A percentile compares a stretch with the other conserved stretches of the same genome.
These are phyloP conservation scores for Cheilosia soror DNA, from an alignment of 2,888 invertebrate genomes.

Conservation along the genomic window DNA sequence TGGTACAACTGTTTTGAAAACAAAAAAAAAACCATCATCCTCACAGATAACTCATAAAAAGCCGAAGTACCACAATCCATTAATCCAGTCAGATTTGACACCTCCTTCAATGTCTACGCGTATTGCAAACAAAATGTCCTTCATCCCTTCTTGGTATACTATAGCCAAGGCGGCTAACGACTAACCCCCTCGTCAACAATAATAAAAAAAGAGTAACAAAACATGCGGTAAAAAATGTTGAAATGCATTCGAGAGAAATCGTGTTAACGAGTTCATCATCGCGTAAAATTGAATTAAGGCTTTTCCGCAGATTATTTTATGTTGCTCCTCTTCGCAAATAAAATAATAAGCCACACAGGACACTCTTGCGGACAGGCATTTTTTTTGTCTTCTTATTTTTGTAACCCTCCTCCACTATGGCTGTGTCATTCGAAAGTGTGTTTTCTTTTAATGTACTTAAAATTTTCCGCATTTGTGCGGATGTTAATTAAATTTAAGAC, in stretches of 20 bases:
- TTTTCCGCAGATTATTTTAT: conserved; percentile 83
- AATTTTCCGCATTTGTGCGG: conserved; percentile 74
- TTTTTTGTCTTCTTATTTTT: conserved; percentile 6
- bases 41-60: conserved; percentile 40
- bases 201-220: conserved; percentile 18
- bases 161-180: conserved; percentile 2
- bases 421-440: conserved; percentile 45
- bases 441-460: conserved; percentile 75
- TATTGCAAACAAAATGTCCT: conserved; percentile 6
- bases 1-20: conserved; percentile 49
- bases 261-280: conserved; percentile 80
- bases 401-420: conserved; percentile 12
- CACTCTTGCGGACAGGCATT: conserved; percentile 58
- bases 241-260: conserved; percentile 78
- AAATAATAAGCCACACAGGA: conserved; percentile 49
- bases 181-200: conserved; percentile 7
- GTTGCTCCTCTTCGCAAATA: conserved; percentile 35
- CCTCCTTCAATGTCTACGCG: conserved; percentile 15
- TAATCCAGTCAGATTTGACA: conserved; percentile 21
- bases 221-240: conserved; percentile 77
- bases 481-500: conserved; percentile 70
- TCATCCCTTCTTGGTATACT: conserved; percentile 33
- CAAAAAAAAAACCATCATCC: conserved; percentile 25
- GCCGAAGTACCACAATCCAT: conserved; percentile 29
- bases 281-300: conserved; percentile 84